Base-by-base conservation (phyloP, 2,797 vertebrate species). In the Tangara arthus region DNA sequence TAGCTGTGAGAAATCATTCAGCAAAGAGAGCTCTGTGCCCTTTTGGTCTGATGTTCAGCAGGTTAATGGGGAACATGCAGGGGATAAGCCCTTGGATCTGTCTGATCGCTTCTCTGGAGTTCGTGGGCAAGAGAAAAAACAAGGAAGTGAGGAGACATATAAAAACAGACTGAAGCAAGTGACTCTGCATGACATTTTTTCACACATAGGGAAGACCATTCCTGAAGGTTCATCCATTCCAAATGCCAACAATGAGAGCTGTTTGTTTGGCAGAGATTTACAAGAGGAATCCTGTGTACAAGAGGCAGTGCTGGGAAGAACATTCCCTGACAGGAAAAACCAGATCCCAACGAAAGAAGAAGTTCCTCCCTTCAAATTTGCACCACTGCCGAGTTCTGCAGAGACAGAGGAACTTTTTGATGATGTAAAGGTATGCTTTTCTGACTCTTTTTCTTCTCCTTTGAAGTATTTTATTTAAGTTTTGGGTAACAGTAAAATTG, bases 31-130 rank as follows among this genome's bases (percentile, higher is more conserved):
- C 78, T 93, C 97, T 60, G 56, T 96, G 52, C 97, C 97, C 35
- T 95, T 95, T 57, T 59, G 19, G 20, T 65, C 69, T 21, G 75
- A 82, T 11, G 39, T 46, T 94, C 94, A 91, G 46, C 82, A 52
- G 70, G 8, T 91, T n/a, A 97, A 95, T 35, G 96, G 91, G 76
- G 98, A 98, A 3, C 89, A 87, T 34, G 28, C 73, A 15, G 89
- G 70, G 75, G 97, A 98, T 93, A 98, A 98, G 71, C 98, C 97
- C 55, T 94, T 98, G 92, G 98, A 98, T 96, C 96, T 98, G 7
- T 98, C 98, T 21, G 98, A 98, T 96, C 97, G 96, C 37, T 98
- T 97, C 95, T 97, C 97, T 37, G 93, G 90, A 89, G 59, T 57
- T 91, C 95, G 82, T 49, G 91, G 91, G 70, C 96, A 97, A 81